Evolutionary conservation across 2,888 invertebrate species (phyloP).

Genomic region (Chymomyza procnemis): DNA sequence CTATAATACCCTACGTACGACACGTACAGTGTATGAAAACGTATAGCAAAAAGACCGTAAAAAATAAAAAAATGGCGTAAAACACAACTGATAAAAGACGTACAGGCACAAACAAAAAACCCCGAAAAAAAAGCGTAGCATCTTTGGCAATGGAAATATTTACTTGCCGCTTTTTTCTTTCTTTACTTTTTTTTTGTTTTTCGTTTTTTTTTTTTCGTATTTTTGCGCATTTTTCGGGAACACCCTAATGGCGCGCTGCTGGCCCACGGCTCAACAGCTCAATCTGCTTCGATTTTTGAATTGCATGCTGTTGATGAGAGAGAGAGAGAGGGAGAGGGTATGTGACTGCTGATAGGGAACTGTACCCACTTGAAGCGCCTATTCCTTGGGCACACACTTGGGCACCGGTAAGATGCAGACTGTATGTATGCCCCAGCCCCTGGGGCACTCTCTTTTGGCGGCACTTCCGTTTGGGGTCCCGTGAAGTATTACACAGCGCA

Average conservation of each 20-base stretch:
- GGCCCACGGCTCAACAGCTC: constrained; percentile 39
- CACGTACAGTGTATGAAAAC: background rate
- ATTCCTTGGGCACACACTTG: background rate
- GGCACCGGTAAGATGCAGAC: background rate
- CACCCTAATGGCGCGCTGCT: background rate
- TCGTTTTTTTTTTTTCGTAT: background rate
- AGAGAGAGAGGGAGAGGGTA: no score
- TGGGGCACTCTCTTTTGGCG: constrained; percentile 28
- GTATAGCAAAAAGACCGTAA: background rate
- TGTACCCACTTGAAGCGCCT: background rate
- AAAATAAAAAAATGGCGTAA: background rate
- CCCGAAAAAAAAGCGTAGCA: background rate
- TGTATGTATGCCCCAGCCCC: constrained; percentile 61
- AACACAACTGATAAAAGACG: constrained; percentile 26
- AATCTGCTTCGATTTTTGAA: constrained; percentile 63
- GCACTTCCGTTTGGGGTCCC: constrained; percentile 21
- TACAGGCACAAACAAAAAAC: background rate
- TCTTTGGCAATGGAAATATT: background rate
- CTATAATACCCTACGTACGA: no score
- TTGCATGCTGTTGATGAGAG: constrained; percentile 14
- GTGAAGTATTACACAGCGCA: constrained; percentile 56
- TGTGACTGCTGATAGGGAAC: no score
- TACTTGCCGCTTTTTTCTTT: background rate
- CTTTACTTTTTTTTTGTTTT: no score
- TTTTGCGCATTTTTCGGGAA: background rate